These are phyloP conservation scores for Rhaphigaster nebulosa DNA, from an alignment of 2,888 invertebrate species.

Conservation along the genomic window DNA sequence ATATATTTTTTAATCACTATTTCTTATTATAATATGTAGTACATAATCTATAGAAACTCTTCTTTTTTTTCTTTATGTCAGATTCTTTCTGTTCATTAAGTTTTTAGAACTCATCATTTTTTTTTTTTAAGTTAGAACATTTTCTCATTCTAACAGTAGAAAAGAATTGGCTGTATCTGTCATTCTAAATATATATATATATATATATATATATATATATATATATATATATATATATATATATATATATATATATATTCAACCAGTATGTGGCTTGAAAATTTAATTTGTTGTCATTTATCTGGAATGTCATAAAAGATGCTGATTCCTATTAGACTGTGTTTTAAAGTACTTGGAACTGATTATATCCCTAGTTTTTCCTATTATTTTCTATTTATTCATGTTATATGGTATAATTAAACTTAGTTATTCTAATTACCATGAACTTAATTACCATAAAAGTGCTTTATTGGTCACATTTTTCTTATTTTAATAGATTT, in stretches of 20 bases:
- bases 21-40: background rate
- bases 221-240: too few relatives aligned
- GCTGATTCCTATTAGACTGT: background rate
- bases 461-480: too few relatives aligned
- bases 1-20: background rate
- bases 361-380: background rate
- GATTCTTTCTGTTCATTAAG: background rate
- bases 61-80: background rate
- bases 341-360: background rate
- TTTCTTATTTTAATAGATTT: background rate
- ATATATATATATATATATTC: too few relatives aligned
- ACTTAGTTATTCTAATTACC: background rate
- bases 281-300: background rate
- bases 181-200: background rate
- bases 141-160: conserved; percentile 43
- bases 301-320: background rate
- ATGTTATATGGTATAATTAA: background rate
- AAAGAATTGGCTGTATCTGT: background rate
- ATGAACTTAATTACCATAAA: too few relatives aligned
- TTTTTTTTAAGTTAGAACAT: conserved; percentile 38
- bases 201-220: too few relatives aligned
- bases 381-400: background rate
- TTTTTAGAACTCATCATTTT: too few relatives aligned
- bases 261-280: background rate
- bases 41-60: background rate